Evolutionary conservation across 2,797 vertebrate genomes (phyloP).

Genomic region (Protonibea diacanthus): DNA sequence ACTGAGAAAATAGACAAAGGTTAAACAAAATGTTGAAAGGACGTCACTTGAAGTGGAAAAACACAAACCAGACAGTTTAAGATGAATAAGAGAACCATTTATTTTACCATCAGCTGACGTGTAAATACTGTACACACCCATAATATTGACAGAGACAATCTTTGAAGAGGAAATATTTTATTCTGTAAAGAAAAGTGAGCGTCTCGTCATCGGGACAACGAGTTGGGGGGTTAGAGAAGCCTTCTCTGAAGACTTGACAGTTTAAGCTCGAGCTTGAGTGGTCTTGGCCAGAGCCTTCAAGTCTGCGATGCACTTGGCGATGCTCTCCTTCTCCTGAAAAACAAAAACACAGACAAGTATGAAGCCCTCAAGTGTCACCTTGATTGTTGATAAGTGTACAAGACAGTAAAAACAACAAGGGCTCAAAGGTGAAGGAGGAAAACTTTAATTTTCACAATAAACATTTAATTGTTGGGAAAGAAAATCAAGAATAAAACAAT

Average conservation of each 20-base stretch:
- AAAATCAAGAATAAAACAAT: no score
- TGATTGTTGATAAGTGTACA: no score
- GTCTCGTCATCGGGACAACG: conserved; percentile 62
- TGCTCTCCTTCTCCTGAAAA: conserved; percentile 94
- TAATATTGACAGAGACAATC: conserved; percentile 75
- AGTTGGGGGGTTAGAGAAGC: conserved; percentile 37
- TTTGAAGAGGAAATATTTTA: conserved; percentile 78
- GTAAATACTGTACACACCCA: conserved; percentile 86
- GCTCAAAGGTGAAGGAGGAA: neutral
- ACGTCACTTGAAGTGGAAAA: neutral
- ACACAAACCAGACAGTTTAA: conserved; percentile 23
- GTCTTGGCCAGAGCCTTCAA: conserved; percentile 90
- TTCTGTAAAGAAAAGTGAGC: conserved; percentile 74
- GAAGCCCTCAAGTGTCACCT: neutral
- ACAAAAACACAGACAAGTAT: conserved; percentile 18
- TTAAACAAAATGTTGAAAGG: neutral
- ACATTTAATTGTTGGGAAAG: neutral
- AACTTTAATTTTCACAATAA: neutral
- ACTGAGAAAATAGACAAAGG: neutral
- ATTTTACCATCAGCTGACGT: conserved; percentile 80
- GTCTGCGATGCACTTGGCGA: conserved; percentile 95
- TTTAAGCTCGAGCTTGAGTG: conserved; percentile 77
- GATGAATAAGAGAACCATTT: conserved; percentile 83
- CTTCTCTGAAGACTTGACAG: conserved; percentile 54
- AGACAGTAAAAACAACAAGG: neutral